Percentiles rank a stretch among this genome's conserved stretches.
phyloP scores from a whole-genome alignment of 2,888 invertebrate genomes.

The Melieria omissa region DNA sequence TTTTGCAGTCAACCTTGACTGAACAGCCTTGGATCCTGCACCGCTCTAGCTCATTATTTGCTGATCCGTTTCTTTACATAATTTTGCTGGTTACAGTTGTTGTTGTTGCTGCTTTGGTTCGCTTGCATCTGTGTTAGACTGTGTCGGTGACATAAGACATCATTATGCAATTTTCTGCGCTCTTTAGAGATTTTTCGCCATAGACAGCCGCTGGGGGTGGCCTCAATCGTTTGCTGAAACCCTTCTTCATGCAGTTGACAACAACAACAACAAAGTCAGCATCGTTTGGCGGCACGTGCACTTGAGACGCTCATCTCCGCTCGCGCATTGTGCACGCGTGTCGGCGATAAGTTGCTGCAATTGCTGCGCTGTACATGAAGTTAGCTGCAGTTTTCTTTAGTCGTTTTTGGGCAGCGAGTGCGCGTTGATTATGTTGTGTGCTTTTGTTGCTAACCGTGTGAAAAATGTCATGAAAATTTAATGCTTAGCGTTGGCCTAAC shows the following conservation, averaged over 20 bases:
- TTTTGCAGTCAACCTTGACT: no score
- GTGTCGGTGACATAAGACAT: conserved; percentile 5
- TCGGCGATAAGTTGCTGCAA: not conserved
- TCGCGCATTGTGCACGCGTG: not conserved
- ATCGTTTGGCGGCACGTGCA: conserved; percentile 11
- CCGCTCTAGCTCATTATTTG: no score
- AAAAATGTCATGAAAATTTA: no score
- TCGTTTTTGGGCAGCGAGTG: not conserved
- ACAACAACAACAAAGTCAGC: no score
- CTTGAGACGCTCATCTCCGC: conserved; percentile 22
- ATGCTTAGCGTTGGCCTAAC: no score
- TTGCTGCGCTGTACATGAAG: not conserved
- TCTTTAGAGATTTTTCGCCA: not conserved
- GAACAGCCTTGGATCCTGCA: no score
- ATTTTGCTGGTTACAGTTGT: not conserved
- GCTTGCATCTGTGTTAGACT: not conserved
- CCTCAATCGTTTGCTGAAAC: not conserved
- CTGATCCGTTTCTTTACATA: not conserved
- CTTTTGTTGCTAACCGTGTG: not conserved
- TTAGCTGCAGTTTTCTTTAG: not conserved
- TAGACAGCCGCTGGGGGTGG: not conserved
- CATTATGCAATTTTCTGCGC: conserved; percentile 8
- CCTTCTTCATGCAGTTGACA: no score
- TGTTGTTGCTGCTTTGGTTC: not conserved
- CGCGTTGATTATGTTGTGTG: not conserved